phyloP scores from a whole-genome alignment of 2,888 invertebrate species.

The Cybosia mesomella region DNA sequence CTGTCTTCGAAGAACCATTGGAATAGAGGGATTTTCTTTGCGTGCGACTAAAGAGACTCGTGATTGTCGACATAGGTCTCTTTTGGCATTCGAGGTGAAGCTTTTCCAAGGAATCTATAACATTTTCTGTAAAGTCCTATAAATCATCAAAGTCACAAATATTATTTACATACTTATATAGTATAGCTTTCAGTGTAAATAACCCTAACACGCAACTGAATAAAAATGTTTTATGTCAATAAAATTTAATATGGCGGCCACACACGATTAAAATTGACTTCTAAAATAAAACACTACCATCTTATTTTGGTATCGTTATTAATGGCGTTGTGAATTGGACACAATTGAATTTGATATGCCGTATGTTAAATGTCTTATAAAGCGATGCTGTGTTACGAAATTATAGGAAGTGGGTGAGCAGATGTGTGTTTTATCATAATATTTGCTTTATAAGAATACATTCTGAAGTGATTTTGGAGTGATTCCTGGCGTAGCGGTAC shows the following conservation, averaged over 20 bases:
- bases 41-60: too few species aligned
- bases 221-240: conserved; percentile 54
- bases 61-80: too few species aligned
- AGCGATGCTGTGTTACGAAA: neutral
- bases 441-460: neutral
- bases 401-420: neutral
- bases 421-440: neutral
- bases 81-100: too few species aligned
- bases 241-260: conserved; percentile 51
- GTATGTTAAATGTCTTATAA: conserved; percentile 12
- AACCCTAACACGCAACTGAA: conserved; percentile 17
- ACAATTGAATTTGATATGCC: conserved; percentile 40
- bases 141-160: too few species aligned
- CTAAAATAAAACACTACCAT: conserved; percentile 30
- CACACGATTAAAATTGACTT: conserved; percentile 38
- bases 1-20: too few species aligned
- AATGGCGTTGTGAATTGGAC: conserved; percentile 35
- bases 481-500: too few species aligned
- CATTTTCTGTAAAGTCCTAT: too few species aligned
- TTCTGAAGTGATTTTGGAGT: neutral
- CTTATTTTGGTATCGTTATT: conserved; percentile 32
- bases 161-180: neutral
- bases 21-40: too few species aligned
- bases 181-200: conserved; percentile 14
- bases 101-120: too few species aligned